phyloP scores from a whole-genome alignment of 2,888 invertebrate species.

The Hirtodrosophila alboralis region DNA sequence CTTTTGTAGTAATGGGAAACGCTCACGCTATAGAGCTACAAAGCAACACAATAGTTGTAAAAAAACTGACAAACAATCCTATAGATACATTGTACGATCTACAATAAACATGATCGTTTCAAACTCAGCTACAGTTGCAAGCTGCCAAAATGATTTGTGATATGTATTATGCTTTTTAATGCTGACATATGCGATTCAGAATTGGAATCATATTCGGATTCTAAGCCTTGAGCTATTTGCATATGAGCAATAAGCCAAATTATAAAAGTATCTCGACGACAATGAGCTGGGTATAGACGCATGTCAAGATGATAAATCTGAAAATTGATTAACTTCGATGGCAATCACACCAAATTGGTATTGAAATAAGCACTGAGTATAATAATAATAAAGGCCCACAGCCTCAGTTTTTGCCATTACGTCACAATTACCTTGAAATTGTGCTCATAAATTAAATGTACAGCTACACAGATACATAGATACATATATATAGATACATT shows the following conservation, averaged over 20 bases:
- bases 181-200: conserved; percentile 64
- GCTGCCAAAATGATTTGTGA: conserved; percentile 50
- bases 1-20: conserved; percentile 32
- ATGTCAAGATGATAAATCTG: conserved; percentile 58
- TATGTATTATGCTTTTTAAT: conserved; percentile 45
- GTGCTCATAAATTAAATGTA: conserved; percentile 43
- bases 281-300: too few species aligned
- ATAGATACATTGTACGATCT: conserved; percentile 19
- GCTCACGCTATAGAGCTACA: conserved; percentile 51
- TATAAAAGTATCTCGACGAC: conserved; percentile 39
- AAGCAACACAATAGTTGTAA: conserved; percentile 6
- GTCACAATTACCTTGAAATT: conserved; percentile 64
- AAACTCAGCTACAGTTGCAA: conserved; percentile 16
- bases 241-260: conserved; percentile 17
- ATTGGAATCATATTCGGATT: conserved; percentile 24
- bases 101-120: conserved; percentile 22
- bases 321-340: conserved; percentile 49
- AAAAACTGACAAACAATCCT: conserved; percentile 16
- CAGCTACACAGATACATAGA: conserved; percentile 25
- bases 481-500: conserved; percentile 32
- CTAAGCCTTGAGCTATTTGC: conserved; percentile 13
- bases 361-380: conserved; percentile 7
- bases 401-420: conserved; percentile 24
- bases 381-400: conserved; percentile 8
- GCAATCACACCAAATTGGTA: conserved; percentile 18